Base-by-base conservation (phyloP, 2,113 vertebrate species). In the Vanacampus margaritifer region DNA sequence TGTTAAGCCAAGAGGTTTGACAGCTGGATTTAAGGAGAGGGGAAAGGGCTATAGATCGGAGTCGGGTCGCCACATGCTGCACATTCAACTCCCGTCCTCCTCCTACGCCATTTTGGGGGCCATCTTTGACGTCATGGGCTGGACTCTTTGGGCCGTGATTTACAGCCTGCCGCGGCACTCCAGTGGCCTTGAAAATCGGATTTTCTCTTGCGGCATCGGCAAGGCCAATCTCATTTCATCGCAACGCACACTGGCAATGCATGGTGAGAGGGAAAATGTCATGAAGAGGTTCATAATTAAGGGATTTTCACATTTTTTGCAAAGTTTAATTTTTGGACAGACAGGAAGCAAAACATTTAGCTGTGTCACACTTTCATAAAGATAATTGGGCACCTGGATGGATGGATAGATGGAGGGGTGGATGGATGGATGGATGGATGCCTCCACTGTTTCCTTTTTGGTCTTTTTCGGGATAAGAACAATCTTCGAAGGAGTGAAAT, bases 11-110 rank as follows among this genome's bases (percentile, higher is more conserved):
- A 65, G 64, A 69, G 80, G 75, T 87, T 79, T 84, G 79, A 81
- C 83, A 87, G 78, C 78, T 75, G 58, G 71, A 69, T 85, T 87
- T 87, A 81, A 75, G 75, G 72, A 76, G 67, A 79, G 68, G 79
- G 72, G 79, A 81, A 35, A 61, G 72, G 74, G 79, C 75, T 74
- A 68, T 16, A 71, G 78, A 81, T 85, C 79, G 83, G 76, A 85
- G 83, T 87, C 76, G 82, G 76, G 75, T 79, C 70, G 81, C 72
- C 76, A 24, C 78, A 85, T 81, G 69, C 81, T 46, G 60, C 74
- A 82, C 81, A 84, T 84, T 87, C 79, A 84, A 79, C 73, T 77
- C 75, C 80, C 67, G 53, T 81, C 78, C 81, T 79, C 82, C 80
- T 72, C 82, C 80, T 72, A 68, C 67, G 74, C 79, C 73, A 62